Evolutionary conservation across 2,888 invertebrate species (phyloP), one percentile per base, ranked within the genome.

Genomic region (Mycalesis mineus): DNA sequence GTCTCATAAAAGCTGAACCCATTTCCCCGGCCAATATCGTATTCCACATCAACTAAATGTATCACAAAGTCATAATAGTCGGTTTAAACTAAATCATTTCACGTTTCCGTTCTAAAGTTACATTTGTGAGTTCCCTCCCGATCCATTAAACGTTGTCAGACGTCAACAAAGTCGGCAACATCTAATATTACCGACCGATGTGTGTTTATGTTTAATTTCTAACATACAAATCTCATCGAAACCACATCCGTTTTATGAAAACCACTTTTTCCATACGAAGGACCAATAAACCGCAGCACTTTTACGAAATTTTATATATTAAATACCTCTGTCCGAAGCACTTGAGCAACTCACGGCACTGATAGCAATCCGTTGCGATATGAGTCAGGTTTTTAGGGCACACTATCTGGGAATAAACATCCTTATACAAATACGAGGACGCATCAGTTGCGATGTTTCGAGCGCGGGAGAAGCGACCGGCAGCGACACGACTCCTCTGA

Each of bases 401-500:
- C 86, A 84, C 86, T 85, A 85, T 86, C 84, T 80, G 67, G 74
- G 76, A 77, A 81, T 78, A 83, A 84, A 84, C 87, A 88, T 86
- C 83, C 81, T 82, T 82, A 79, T 75, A 78, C 73, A 82, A 83
- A 79, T 77, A 81, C 33, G 55, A 70, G 73, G 74, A 68, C 75
- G 75, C 73, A 41, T 42, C 40, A 75, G 60, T 62, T 67, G 71
- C 88, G 87, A 86, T 87, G 79, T 88, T 81, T 78, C 71, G 55
- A 65, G 74, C 81, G 82, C 84, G 81, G 73, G 73, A 74, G 73
- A 62, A 68, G 61, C 71, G 74, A 66, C 74, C 77, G 77, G 68
- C 80, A 75, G 70, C 82, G 73, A 81, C 61, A 68, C 78, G 71
- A 73, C 79, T 81, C 80, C 84, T 77, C 67, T 77, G 72, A 71